Evolutionary conservation across 1,140 invertebrate genomes (phyloP), one percentile per base, ranked within the genome.

Genomic region (Bemisia tabaci): DNA sequence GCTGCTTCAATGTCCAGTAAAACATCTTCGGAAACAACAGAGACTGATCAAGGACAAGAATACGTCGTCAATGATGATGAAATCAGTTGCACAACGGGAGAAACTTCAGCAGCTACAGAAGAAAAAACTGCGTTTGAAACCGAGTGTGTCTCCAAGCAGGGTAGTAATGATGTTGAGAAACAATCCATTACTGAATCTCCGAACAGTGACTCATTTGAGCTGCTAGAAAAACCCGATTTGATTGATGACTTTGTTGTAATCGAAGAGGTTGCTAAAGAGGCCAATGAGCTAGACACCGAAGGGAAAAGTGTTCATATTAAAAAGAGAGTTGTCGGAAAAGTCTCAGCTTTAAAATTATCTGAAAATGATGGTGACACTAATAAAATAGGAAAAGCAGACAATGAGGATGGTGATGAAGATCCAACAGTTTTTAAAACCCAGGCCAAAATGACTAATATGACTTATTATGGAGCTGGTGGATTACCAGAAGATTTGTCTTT

Each of bases 171-270:
- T 17, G 33, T 48, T 48, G 33, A 48, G 17, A 48, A 48, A 48
- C 33, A 48, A 48, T 48, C 33, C 33, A 17, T 76, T 75, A 68
- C 76, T 17, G 87, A 91, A 70, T 92, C 91, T 0, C 90, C 90
- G 0, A 88, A 84, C 48, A 89, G 89, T 74, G 92, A 94, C 75
- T 93, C 92, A 26, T 95, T 94, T 80, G 91, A 94, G 81, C 82
- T 92, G 75, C 79, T 92, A 0, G 89, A 92, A 70, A 90, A 91
- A 72, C 89, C 89, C 1, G 88, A 89, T 73, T 84, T 90, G 66
- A 88, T 89, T 67, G 90, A 92, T 74, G 90, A 92, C 72, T 92
- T 91, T 75, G 87, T 92, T 0, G 88, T 92, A 0, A 88, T 91
- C 67, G 89, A 91, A 77, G 90, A 92, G 76, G 88, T 92, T 23